phyloP scores from a whole-genome alignment of 1,140 invertebrate genomes.

The Drosophila micromelanica region DNA sequence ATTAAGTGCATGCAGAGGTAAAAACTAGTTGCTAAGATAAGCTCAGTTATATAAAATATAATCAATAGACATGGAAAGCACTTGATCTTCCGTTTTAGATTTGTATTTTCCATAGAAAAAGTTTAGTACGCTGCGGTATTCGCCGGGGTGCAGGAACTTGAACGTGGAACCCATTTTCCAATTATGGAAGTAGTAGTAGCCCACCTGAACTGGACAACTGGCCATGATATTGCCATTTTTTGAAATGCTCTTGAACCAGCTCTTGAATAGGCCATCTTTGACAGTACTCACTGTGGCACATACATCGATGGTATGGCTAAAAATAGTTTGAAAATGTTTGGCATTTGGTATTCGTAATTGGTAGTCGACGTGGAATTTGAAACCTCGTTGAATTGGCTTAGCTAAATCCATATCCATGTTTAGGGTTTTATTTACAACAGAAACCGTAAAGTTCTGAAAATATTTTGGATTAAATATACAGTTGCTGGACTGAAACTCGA shows the following conservation, averaged over 20 bases:
- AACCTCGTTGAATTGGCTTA: constrained; percentile 45
- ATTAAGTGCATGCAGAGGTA: too few species aligned
- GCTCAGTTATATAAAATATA: constrained; percentile 13
- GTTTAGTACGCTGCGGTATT: constrained; percentile 41
- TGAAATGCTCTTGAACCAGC: constrained; percentile 64
- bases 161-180: constrained; percentile 60
- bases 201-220: constrained; percentile 61
- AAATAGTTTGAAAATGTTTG: constrained; percentile 64
- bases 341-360: constrained; percentile 67
- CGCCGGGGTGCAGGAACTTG: constrained; percentile 64
- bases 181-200: constrained; percentile 56
- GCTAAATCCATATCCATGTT: constrained; percentile 61
- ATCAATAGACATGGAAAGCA: constrained; percentile 10
- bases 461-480: constrained; percentile 50
- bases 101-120: constrained; percentile 70
- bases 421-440: constrained; percentile 38
- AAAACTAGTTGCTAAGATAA: too few species aligned
- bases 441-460: constrained; percentile 59
- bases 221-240: constrained; percentile 62
- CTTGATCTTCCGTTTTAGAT: constrained; percentile 33
- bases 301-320: constrained; percentile 55
- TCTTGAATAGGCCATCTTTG: constrained; percentile 63
- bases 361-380: constrained; percentile 60
- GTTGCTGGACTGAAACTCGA: constrained; percentile 35
- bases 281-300: constrained; percentile 53